phyloP scores from a whole-genome alignment of 2,113 vertebrate genomes.

The Sinocyclocheilus grahami region DNA sequence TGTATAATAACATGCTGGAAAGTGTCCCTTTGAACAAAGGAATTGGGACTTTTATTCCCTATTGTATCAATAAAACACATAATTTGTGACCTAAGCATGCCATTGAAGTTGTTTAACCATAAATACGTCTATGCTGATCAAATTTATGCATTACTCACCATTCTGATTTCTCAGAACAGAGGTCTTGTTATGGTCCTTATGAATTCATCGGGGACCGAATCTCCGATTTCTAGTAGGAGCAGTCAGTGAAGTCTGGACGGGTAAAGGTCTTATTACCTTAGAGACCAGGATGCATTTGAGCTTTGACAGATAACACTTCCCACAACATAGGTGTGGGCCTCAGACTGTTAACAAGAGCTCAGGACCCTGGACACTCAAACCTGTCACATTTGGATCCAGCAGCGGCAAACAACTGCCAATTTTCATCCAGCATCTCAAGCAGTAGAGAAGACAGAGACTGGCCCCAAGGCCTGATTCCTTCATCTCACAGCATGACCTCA shows the following conservation, averaged over 20 bases:
- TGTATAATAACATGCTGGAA: neutral
- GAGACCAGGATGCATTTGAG: constrained; percentile 31
- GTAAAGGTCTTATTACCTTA: constrained; percentile 28
- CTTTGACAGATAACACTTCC: constrained; percentile 44
- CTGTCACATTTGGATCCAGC: constrained; percentile 47
- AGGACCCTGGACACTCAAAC: constrained; percentile 40
- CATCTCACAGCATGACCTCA: neutral
- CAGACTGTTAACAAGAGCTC: constrained; percentile 48
- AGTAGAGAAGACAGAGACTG: constrained; percentile 32
- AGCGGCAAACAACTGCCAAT: constrained; percentile 45
- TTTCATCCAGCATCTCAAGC: constrained; percentile 43
- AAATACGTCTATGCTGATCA: constrained; percentile 26
- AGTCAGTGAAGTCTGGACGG: constrained; percentile 8
- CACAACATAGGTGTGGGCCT: constrained; percentile 42
- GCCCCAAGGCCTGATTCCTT: constrained; percentile 10
- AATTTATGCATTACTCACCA: constrained; percentile 6
- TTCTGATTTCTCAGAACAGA: constrained; percentile 14
- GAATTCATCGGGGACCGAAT: neutral
- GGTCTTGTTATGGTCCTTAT: neutral
- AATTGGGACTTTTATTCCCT: neutral
- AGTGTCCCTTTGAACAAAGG: neutral
- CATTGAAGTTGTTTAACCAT: constrained; percentile 16
- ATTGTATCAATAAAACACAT: neutral
- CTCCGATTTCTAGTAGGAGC: constrained; percentile 25
- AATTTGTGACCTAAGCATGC: constrained; percentile 13